A percentile compares a stretch with the other conserved stretches of the same genome.
Conservation (phyloP, 2,888 invertebrate genomes). For the Formica aserva region DNA sequence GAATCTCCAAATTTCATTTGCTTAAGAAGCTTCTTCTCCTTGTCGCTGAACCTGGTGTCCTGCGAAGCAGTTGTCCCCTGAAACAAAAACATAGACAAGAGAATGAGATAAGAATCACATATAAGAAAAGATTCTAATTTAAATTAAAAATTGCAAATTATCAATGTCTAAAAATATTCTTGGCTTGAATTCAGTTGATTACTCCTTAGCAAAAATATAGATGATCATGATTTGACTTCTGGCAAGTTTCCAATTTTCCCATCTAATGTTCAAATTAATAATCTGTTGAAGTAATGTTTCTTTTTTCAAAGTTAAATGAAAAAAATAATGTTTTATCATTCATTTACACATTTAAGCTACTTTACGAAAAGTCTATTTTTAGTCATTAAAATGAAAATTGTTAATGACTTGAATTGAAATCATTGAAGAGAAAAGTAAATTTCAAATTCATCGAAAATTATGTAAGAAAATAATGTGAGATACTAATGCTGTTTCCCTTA, state of each 20-base stretch:
- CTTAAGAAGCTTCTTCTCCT: slow-evolving; percentile 99
- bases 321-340: background rate
- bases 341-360: background rate
- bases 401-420: background rate
- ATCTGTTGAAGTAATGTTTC: background rate
- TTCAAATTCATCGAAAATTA: background rate
- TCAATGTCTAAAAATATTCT: background rate
- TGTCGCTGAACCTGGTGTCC: slow-evolving; percentile 99
- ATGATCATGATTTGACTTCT: background rate
- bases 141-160: background rate
- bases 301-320: background rate
- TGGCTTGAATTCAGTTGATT: background rate
- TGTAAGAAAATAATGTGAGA: background rate
- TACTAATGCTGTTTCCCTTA: slow-evolving; percentile 79
- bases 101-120: background rate
- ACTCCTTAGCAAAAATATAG: background rate
- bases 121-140: slow-evolving; percentile 18
- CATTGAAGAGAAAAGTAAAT: background rate
- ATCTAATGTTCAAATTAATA: background rate
- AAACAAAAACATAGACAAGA: slow-evolving; percentile 54
- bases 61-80: slow-evolving; percentile 99
- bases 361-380: background rate
- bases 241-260: background rate
- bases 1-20: slow-evolving; percentile 99
- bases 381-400: background rate